A percentile compares a stretch with the other conserved stretches of the same genome.
These are phyloP conservation scores for Sinocyclocheilus rhinocerous DNA, from an alignment of 2,113 vertebrate species.

Conservation along the genomic window DNA sequence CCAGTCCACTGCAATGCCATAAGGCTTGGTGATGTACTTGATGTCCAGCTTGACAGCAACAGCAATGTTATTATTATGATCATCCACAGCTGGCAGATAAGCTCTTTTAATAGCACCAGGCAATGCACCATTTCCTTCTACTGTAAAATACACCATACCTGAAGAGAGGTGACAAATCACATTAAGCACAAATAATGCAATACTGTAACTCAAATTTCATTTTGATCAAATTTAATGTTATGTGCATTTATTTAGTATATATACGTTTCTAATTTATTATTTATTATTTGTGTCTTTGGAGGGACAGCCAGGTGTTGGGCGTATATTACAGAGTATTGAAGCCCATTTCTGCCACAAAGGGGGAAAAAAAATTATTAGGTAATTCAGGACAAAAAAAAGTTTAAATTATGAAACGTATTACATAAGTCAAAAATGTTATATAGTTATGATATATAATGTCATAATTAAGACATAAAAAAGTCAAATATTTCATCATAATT, in stretches of 20 bases:
- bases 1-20: conserved; percentile 97
- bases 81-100: conserved; percentile 91
- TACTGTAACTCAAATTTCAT: neutral
- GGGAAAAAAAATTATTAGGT: neutral
- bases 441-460: too few species aligned
- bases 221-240: too few species aligned
- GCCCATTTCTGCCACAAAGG: neutral
- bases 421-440: too few species aligned
- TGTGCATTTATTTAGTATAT: too few species aligned
- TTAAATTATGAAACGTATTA: too few species aligned
- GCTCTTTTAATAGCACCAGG: conserved; percentile 95
- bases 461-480: neutral
- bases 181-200: neutral
- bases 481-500: neutral
- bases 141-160: conserved; percentile 95
- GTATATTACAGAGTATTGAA: neutral
- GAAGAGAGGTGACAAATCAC: conserved; percentile 5
- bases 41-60: conserved; percentile 87
- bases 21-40: conserved; percentile 87
- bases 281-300: too few species aligned
- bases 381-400: neutral
- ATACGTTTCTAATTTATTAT: too few species aligned
- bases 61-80: conserved; percentile 86
- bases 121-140: conserved; percentile 81
- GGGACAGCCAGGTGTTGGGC: too few species aligned